These are phyloP conservation scores for Struthio camelus DNA, from an alignment of 2,113 vertebrate genomes.

Conservation along the genomic window DNA sequence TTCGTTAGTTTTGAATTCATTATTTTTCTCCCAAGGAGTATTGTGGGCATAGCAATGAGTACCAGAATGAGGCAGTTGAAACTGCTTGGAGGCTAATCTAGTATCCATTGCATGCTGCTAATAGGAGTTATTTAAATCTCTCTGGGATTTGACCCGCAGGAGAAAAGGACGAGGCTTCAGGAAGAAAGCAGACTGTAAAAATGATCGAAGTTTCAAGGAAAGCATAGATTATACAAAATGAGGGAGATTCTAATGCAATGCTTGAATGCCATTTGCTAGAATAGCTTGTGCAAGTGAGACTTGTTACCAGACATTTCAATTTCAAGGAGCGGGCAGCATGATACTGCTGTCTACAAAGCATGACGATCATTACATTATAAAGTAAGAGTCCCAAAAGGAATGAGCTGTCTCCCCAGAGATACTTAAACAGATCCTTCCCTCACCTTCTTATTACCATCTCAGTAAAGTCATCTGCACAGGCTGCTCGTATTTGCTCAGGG, in stretches of 20 bases:
- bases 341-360: neutral
- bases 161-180: neutral
- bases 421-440: neutral
- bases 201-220: neutral
- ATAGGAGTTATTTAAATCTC: neutral
- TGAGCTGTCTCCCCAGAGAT: neutral
- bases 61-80: neutral
- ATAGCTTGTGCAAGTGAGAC: neutral
- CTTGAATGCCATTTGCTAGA: neutral
- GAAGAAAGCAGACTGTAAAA: neutral
- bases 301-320: neutral
- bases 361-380: neutral
- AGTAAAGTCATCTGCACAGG: constrained; percentile 78
- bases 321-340: neutral
- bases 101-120: neutral
- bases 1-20: neutral
- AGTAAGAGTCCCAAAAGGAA: neutral
- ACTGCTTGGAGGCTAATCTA: neutral
- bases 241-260: neutral
- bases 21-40: neutral
- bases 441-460: constrained; percentile 72
- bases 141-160: neutral
- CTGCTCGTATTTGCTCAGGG: constrained; percentile 75
- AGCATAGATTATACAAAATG: neutral
- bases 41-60: neutral